Evolutionary conservation across 2,113 vertebrate genomes (phyloP).

Genomic region (Rhagologus leucostigma): DNA sequence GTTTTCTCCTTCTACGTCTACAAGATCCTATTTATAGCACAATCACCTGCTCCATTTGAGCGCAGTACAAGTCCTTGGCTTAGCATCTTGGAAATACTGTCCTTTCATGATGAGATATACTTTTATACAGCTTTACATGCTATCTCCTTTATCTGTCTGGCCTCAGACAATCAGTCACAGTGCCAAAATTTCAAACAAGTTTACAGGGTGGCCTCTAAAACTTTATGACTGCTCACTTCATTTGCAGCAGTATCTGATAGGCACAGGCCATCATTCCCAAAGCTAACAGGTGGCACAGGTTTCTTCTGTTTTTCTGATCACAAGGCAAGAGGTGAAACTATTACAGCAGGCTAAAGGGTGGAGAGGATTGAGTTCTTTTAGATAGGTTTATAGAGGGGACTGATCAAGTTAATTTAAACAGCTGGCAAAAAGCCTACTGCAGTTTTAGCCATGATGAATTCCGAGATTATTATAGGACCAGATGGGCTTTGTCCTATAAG

Average conservation of each 20-base stretch:
- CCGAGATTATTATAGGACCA: constrained; percentile 31
- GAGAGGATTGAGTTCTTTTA: neutral
- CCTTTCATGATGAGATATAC: neutral
- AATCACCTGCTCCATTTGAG: neutral
- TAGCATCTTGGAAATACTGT: neutral
- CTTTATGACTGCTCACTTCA: neutral
- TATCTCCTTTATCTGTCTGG: neutral
- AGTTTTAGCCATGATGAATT: constrained; percentile 18
- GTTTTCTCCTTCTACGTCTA: neutral
- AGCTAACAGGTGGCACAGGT: neutral
- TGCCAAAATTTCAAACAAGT: neutral
- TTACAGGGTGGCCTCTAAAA: neutral
- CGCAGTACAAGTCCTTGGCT: neutral
- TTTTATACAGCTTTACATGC: neutral
- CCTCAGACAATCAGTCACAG: neutral
- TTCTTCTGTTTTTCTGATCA: neutral
- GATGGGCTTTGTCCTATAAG: constrained; percentile 56
- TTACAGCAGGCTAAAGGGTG: neutral
- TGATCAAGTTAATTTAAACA: constrained; percentile 20
- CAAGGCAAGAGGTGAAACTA: neutral
- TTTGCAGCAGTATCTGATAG: neutral
- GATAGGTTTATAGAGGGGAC: neutral
- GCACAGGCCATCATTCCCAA: neutral
- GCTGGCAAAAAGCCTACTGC: neutral
- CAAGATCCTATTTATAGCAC: neutral